Evolutionary conservation across 2,113 vertebrate genomes (phyloP), one percentile per base, ranked within the genome.

Genomic region (Heterocephalus glaber): DNA sequence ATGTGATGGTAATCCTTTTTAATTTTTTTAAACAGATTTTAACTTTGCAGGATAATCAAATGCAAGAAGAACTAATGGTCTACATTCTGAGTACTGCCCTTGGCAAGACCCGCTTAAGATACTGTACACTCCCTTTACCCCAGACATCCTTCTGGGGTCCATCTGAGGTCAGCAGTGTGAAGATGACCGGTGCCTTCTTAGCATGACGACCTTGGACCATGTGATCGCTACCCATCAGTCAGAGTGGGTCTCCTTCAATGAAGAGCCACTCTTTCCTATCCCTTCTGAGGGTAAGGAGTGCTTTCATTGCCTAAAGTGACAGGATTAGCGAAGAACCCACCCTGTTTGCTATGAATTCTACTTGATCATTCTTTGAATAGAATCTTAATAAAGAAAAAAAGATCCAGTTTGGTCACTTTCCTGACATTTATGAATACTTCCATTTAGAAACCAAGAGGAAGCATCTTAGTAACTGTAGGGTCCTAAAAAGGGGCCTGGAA

Each of bases 211-310:
- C 72, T 60, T 98, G 98, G 98, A 98, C 60, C 96, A 97, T 96
- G 97, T 98, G 89, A 98, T 98, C 49, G 98, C 98, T 38, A 98
- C 98, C 94, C 98, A 98, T 86, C 98, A 98, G 89, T 98, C 99
- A 4, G 98, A 99, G 95, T 99, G 99, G 99, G 98, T 99, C 93
- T 99, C 98, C 92, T 99, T 99, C 97, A 96, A 22, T 60, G 98
- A 99, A 5, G 99, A 99, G 22, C 87, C 98, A 13, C 94, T 97
- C 74, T 97, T 97, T 44, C 96, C 98, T 26, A 86, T 83, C 93
- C 88, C 93, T 68, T 92, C 98, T 22, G 96, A 3, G 93, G 98
- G 98, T 98, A 97, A 98, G 92, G n/a, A 79, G 5, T 58, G 16
- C 58, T 54, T 65, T 68, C 35, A 8, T 81, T 89, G 94, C 89